Evolutionary conservation across 1,140 invertebrate genomes (phyloP).

Genomic region (Drosophila virilis): DNA sequence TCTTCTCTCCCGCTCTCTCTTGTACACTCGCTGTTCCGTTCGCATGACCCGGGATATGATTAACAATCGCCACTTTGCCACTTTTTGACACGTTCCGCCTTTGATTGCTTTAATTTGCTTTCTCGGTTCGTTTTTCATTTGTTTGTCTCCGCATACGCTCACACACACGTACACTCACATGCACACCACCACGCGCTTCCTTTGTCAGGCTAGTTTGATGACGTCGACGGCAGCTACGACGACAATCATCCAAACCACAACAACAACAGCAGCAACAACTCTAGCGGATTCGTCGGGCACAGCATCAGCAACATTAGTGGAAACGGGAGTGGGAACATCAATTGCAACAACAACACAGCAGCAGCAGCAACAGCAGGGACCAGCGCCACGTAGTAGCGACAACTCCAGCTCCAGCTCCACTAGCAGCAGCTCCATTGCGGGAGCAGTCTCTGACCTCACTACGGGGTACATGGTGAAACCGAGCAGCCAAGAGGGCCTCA

Average conservation of each 20-base stretch:
- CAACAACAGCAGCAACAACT: not conserved
- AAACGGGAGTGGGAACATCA: not conserved
- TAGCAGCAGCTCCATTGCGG: slow-evolving; percentile 27
- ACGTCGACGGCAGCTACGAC: slow-evolving; percentile 86
- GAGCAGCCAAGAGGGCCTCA: slow-evolving; percentile 91
- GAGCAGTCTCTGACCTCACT: slow-evolving; percentile 31
- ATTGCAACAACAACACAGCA: slow-evolving; percentile 13
- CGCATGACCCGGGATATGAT: slow-evolving; percentile 93
- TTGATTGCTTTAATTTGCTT: slow-evolving; percentile 51
- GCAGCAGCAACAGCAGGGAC: slow-evolving; percentile 29
- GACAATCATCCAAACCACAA: slow-evolving; percentile 37
- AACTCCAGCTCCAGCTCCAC: slow-evolving; percentile 26
- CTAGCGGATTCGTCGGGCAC: slow-evolving; percentile 16
- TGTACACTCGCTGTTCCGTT: slow-evolving; percentile 78
- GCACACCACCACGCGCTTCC: slow-evolving; percentile 89
- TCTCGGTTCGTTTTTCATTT: slow-evolving; percentile 48
- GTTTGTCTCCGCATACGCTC: slow-evolving; percentile 93
- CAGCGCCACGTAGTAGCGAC: slow-evolving; percentile 55
- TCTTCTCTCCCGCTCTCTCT: slow-evolving; percentile 17
- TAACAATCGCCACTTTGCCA: slow-evolving; percentile 29
- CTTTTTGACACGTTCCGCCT: slow-evolving; percentile 8
- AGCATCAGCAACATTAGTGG: slow-evolving; percentile 11
- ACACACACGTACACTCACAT: slow-evolving; percentile 86
- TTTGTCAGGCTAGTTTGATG: slow-evolving; percentile 95
- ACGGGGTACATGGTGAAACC: slow-evolving; percentile 89